Evolutionary conservation across 2,888 invertebrate genomes (phyloP), one percentile per base, ranked within the genome.

Genomic region (Apamea anceps): DNA sequence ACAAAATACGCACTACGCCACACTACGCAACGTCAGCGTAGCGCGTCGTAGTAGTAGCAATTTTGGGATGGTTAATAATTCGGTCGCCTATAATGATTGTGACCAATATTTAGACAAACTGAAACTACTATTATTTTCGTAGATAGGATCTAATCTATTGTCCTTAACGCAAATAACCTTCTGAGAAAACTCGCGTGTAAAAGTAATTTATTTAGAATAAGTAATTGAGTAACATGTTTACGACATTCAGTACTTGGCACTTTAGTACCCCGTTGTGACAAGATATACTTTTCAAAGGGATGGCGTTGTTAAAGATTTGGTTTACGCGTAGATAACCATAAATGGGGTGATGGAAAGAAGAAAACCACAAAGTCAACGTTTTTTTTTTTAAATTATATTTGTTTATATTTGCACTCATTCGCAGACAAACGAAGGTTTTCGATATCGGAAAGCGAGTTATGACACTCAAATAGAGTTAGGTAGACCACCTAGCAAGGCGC

Each of bases 151-250:
- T 7, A 79, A 79, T 71, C 13, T 12, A 5, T 7, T 25, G 45
- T 54, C 80, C 72, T 72, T 48, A 83, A 82, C 67, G 45, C 42
- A 54, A 88, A 13, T 45, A 28, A 2, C 42, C 0, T 15, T 80
- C 85, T 80, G 85, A 89, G 90, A 92, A 92, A 90, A 91, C 91
- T 91, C 82, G 78, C 81, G 74, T 88, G 89, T 91, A 90, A 89
- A 89, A 90, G 80, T 85, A 83, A 89, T 93, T 93, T 93, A 91
- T 94, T 92, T 89, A 91, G 90, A 93, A 93, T 91, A 92, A 93
- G 93, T 93, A 92, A 94, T 92, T 90, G 91, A 75, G 80, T 74
- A 80, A 66, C 79, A 71, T n/a, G 75, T 88, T 88, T 85, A 88
- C 76, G 84, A 88, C 57, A 15, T 75, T 45, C 67, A 60, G 60